Conservation (phyloP, 2,797 vertebrate species). For the Acanthopagrus latus region DNA sequence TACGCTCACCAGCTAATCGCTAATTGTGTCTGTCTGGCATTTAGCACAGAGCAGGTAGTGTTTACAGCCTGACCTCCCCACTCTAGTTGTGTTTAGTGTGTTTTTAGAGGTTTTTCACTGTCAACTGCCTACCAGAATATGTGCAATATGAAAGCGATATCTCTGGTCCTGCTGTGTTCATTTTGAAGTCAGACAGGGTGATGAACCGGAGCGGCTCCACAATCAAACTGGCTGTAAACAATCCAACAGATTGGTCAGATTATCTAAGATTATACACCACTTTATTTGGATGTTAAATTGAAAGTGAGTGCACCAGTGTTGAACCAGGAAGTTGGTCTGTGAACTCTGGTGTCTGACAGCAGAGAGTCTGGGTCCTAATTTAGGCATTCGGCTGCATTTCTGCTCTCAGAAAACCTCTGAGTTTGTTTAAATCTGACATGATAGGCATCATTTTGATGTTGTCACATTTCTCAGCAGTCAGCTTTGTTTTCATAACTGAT, state of each 20-base stretch:
- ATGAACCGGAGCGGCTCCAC: not conserved
- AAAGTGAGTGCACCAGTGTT: not conserved
- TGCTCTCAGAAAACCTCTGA: not conserved
- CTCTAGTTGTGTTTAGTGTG: too few relatives aligned
- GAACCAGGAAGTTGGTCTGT: slow-evolving; percentile 4
- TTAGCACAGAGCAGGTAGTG: not conserved
- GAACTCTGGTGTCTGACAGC: not conserved
- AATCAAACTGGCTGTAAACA: not conserved
- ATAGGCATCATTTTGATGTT: not conserved
- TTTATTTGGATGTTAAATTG: not conserved
- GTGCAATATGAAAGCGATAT: too few relatives aligned
- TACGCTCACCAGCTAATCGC: not conserved
- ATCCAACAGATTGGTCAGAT: not conserved
- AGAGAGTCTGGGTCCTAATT: not conserved
- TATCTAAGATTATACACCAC: not conserved
- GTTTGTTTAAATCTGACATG: not conserved
- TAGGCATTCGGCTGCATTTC: not conserved
- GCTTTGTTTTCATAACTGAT: not conserved
- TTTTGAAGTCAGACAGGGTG: not conserved
- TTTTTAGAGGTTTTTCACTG: too few relatives aligned
- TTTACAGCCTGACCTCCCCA: too few relatives aligned
- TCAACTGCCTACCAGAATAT: not conserved
- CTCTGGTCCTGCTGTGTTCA: too few relatives aligned
- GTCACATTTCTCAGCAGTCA: not conserved
- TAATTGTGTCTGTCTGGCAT: not conserved